phyloP scores from a whole-genome alignment of 2,888 invertebrate genomes.

The Serrognathus titanus region DNA sequence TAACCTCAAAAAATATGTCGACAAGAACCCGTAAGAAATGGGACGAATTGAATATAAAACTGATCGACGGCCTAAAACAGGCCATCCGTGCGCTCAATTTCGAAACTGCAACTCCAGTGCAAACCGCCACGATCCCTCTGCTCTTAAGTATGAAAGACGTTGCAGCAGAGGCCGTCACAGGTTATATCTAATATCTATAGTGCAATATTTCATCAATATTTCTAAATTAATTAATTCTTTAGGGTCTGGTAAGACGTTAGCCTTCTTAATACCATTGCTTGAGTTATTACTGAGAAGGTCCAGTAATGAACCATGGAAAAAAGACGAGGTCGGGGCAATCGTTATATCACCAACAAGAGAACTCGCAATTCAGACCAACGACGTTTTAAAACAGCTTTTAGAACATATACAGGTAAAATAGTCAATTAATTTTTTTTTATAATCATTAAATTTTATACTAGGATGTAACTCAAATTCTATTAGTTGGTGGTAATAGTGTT shows the following conservation, averaged over 20 bases:
- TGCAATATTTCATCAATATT: neutral
- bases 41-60: slow-evolving; percentile 47
- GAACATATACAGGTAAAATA: slow-evolving; percentile 47
- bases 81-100: slow-evolving; percentile 55
- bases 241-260: slow-evolving; percentile 97
- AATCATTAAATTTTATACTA: slow-evolving; percentile 21
- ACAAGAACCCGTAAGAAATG: slow-evolving; percentile 48
- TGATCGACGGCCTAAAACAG: slow-evolving; percentile 48
- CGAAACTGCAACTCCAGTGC: slow-evolving; percentile 59
- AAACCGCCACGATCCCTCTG: slow-evolving; percentile 86
- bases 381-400: slow-evolving; percentile 57
- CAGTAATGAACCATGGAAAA: slow-evolving; percentile 61
- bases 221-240: slow-evolving; percentile 4
- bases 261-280: slow-evolving; percentile 89
- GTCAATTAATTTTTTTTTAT: neutral
- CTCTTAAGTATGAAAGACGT: slow-evolving; percentile 91
- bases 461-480: slow-evolving; percentile 56
- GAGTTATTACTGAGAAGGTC: slow-evolving; percentile 72
- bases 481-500: slow-evolving; percentile 81
- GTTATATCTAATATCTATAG: slow-evolving; percentile 21
- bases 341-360: slow-evolving; percentile 96
- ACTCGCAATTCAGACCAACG: slow-evolving; percentile 84
- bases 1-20: neutral
- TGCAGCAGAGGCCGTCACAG: slow-evolving; percentile 94
- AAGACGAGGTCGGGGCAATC: slow-evolving; percentile 79